phyloP scores from a whole-genome alignment of 2,888 invertebrate species.

The Eilema griseolum region DNA sequence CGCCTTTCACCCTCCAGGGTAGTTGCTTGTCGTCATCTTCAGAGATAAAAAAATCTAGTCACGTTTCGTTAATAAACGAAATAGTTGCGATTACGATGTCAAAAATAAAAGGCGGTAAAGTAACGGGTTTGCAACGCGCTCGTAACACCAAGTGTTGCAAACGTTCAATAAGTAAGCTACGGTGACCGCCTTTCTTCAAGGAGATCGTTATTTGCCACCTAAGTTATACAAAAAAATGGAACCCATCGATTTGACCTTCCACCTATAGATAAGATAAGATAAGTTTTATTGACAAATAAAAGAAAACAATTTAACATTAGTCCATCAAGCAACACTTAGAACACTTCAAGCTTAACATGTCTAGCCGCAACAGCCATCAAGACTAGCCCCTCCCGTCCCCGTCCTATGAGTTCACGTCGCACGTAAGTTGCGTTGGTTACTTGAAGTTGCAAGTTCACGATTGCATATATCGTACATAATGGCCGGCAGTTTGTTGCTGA shows the following conservation, averaged over 20 bases:
- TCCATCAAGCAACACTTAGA: too few species aligned
- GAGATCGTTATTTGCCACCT: not conserved
- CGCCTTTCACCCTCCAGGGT: not conserved
- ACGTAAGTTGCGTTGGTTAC: not conserved
- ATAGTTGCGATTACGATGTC: not conserved
- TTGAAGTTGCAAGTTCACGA: not conserved
- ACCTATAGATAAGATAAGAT: too few species aligned
- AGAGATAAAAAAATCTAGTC: not conserved
- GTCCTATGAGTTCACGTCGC: not conserved
- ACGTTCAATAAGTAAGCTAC: not conserved
- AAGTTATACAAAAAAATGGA: not conserved
- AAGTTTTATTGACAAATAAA: too few species aligned
- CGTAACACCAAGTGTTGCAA: not conserved
- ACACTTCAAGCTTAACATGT: too few species aligned
- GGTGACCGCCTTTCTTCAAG: not conserved
- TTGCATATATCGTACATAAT: not conserved
- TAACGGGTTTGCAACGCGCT: not conserved
- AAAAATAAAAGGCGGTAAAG: not conserved
- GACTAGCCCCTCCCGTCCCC: too few species aligned
- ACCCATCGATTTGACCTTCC: not conserved
- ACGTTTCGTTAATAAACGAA: slow-evolving; percentile 2
- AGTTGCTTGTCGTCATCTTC: not conserved
- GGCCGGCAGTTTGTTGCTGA: too few species aligned
- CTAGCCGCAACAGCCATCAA: too few species aligned
- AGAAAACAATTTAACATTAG: too few species aligned